These are phyloP conservation scores for Zaprionus gabonicus DNA, from an alignment of 1,140 invertebrate genomes.

Conservation along the genomic window DNA sequence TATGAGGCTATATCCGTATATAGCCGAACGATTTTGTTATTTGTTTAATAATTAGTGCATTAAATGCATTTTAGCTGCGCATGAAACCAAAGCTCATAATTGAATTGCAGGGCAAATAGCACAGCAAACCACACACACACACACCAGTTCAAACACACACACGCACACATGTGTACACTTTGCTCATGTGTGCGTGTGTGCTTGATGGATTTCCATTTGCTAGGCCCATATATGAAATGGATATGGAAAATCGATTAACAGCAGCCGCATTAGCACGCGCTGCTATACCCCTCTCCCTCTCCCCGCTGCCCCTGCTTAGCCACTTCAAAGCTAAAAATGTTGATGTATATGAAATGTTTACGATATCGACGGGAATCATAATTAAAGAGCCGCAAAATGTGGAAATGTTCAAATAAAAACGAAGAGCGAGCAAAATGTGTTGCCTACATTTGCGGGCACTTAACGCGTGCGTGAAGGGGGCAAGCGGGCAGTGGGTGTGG, in stretches of 20 bases:
- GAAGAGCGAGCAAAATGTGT: slow-evolving; percentile 48
- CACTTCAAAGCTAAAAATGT: neutral
- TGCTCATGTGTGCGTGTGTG: neutral
- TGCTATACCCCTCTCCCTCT: neutral
- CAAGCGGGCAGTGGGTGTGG: slow-evolving; percentile 35
- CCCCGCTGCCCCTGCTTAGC: neutral
- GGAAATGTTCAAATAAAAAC: slow-evolving; percentile 19
- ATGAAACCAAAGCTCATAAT: slow-evolving; percentile 35
- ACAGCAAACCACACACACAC: neutral
- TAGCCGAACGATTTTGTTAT: slow-evolving; percentile 34
- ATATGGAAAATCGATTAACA: slow-evolving; percentile 25
- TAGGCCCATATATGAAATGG: slow-evolving; percentile 7
- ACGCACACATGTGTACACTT: neutral
- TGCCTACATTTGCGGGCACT: slow-evolving; percentile 71
- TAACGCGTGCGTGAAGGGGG: slow-evolving; percentile 43
- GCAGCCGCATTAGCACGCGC: neutral
- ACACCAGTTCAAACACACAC: slow-evolving; percentile 7
- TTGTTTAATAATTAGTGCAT: slow-evolving; percentile 64
- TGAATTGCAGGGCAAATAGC: slow-evolving; percentile 34
- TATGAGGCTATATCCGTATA: neutral
- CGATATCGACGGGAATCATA: slow-evolving; percentile 37
- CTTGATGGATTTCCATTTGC: slow-evolving; percentile 12
- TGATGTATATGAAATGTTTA: slow-evolving; percentile 1
- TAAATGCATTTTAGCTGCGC: slow-evolving; percentile 49
- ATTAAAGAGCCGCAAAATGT: slow-evolving; percentile 56